These are phyloP conservation scores for Catharus fuscescens DNA, from an alignment of 2,113 vertebrate species.

Conservation along the genomic window DNA sequence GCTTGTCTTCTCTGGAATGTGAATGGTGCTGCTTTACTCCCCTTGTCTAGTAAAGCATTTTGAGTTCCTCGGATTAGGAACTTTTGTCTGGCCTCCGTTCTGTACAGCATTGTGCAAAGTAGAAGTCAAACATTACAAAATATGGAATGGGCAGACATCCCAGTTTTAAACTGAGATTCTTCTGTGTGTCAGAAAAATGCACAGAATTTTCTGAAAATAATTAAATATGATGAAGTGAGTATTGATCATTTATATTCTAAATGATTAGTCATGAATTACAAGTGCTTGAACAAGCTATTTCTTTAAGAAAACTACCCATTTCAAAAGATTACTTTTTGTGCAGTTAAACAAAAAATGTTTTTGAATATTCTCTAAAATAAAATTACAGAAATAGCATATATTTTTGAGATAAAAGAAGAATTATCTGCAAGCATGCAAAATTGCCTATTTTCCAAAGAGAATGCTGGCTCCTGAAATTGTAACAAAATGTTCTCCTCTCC, in stretches of 20 bases:
- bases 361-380: not conserved
- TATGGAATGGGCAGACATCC: not conserved
- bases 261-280: not conserved
- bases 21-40: not conserved
- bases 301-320: not conserved
- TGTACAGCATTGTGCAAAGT: not conserved
- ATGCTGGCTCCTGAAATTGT: not conserved
- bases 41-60: not conserved
- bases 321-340: not conserved
- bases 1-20: not conserved
- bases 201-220: not conserved
- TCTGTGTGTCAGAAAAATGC: not conserved
- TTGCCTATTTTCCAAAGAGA: not conserved
- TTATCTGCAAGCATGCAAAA: not conserved
- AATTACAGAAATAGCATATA: not conserved
- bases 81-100: not conserved
- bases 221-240: not conserved
- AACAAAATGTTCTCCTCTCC: not conserved
- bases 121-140: not conserved
- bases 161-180: not conserved
- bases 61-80: not conserved
- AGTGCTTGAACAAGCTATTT: not conserved
- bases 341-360: not conserved
- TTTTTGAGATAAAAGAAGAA: not conserved
- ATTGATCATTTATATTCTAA: not conserved